A percentile compares a stretch with the other conserved stretches of the same genome.
Conservation (phyloP, 2,888 invertebrate species). For the Ochropacha duplaris region DNA sequence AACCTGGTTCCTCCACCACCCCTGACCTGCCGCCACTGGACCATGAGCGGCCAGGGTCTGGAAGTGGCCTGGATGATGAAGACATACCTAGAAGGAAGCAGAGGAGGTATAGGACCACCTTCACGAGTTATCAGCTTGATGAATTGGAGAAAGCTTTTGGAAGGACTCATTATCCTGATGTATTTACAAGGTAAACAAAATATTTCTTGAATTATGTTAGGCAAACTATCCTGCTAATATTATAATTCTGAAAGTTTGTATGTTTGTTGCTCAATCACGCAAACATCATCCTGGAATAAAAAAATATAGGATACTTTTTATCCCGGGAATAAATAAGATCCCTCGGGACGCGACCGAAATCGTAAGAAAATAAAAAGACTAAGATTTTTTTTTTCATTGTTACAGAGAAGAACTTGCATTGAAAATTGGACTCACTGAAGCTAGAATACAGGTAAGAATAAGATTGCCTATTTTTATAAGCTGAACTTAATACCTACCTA, state of each 20-base stretch:
- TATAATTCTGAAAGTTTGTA: no score
- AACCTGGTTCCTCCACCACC: constrained; percentile 62
- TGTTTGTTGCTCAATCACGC: no score
- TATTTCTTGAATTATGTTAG: not conserved
- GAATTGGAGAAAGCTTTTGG: constrained; percentile 98
- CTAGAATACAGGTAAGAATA: constrained; percentile 93
- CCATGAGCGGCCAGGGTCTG: constrained; percentile 66
- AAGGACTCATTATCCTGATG: constrained; percentile 99
- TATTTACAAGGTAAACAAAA: constrained; percentile 92
- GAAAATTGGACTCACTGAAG: constrained; percentile 97
- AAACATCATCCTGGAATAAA: no score
- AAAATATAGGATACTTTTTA: no score
- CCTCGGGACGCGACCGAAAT: no score
- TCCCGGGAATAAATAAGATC: no score
- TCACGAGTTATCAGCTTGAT: constrained; percentile 96
- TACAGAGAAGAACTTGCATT: constrained; percentile 96
- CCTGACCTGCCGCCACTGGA: constrained; percentile 61
- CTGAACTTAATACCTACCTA: no score
- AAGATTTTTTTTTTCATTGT: constrained; percentile 56
- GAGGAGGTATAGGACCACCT: constrained; percentile 95
- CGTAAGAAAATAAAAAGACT: not conserved
- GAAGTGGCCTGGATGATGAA: constrained; percentile 84
- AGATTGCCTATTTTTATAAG: not conserved
- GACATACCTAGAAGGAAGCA: constrained; percentile 95
- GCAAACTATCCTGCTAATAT: no score